Base-by-base conservation (phyloP, 2,888 invertebrate genomes). In the Odontocerum albicorne region DNA sequence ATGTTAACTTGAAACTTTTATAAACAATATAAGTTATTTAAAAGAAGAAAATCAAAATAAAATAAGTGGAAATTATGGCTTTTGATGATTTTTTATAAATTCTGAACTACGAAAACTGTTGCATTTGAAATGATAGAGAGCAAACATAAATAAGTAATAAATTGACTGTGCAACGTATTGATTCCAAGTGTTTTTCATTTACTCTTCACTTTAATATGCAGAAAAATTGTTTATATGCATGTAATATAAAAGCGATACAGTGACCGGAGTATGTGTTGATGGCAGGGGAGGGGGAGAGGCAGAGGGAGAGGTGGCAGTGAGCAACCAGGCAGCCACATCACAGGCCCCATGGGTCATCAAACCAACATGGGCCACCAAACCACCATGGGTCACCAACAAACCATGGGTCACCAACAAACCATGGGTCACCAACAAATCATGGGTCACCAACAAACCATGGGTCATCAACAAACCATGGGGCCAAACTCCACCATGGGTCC, bases 241-340 rank as follows among this genome's bases (percentile, higher is more conserved):
- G 17, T 33, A 17, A 33, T 21, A 47, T 36, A 47, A 13, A 47
- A 36, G 47, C 47, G 47, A 47, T 47, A 35, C 47, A 47, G 52
- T 52, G 52, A 52, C 52, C 36, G 39, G 54, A 19, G 21, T 19
- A 32, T 47, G 43, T 54, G 43, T 40, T 39, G 55, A 53, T 50
- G 55, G 63, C 71, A 77, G 76, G 77, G 72, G 77, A 78, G 77
- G 71, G 72, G 69, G 78, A 77, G 77, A 77, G 77, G 77, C 16
- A 77, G 77, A 63, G 71, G 72, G 57, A 57, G 58, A 51, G 62
- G 60, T 56, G 65, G 64, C 45, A 66, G 65, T 62, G 65, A 66
- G 49, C 45, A 60, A 32, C 35, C 19, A 12, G 42, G 15, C 8
- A 51, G 10, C 43, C 35, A 43, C 27, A 43, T 19, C 20, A 40